Conservation (phyloP, 2,888 invertebrate genomes). For the Norana najaformis region DNA sequence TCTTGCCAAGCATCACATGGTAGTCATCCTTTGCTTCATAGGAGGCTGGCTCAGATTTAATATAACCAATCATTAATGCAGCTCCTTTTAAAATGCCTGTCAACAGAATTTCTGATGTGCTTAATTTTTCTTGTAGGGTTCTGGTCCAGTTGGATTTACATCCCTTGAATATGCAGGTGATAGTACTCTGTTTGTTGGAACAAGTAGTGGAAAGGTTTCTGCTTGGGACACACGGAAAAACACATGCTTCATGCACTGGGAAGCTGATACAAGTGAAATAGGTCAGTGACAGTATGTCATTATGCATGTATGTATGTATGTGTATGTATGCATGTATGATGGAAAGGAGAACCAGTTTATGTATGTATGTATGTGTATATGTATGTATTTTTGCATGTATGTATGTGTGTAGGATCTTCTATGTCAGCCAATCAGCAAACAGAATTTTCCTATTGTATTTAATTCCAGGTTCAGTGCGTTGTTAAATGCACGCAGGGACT, state of each 20-base stretch:
- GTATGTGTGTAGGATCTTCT: no score
- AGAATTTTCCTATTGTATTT: background rate
- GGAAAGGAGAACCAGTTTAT: no score
- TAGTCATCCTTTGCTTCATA: constrained; percentile 25
- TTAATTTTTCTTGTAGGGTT: constrained; percentile 19
- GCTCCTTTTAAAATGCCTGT: no score
- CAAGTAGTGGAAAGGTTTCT: constrained; percentile 56
- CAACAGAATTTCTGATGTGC: background rate
- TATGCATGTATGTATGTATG: no score
- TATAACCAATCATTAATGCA: background rate
- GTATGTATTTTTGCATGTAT: no score
- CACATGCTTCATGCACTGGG: constrained; percentile 61
- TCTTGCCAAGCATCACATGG: constrained; percentile 47
- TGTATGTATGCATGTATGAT: no score
- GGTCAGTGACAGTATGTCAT: constrained; percentile 49
- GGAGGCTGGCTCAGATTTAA: background rate
- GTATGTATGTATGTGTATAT: no score
- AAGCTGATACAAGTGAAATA: constrained; percentile 59
- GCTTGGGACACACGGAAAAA: constrained; percentile 61
- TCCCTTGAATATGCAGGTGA: constrained; percentile 56
- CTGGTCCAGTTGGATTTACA: constrained; percentile 51
- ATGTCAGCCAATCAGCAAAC: background rate
- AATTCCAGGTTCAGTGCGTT: background rate
- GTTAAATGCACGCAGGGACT: background rate
- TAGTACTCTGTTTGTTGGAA: constrained; percentile 56